A percentile compares a stretch with the other conserved stretches of the same genome.
phyloP scores from a whole-genome alignment of 2,113 vertebrate species.

The Elaphurus davidianus region DNA sequence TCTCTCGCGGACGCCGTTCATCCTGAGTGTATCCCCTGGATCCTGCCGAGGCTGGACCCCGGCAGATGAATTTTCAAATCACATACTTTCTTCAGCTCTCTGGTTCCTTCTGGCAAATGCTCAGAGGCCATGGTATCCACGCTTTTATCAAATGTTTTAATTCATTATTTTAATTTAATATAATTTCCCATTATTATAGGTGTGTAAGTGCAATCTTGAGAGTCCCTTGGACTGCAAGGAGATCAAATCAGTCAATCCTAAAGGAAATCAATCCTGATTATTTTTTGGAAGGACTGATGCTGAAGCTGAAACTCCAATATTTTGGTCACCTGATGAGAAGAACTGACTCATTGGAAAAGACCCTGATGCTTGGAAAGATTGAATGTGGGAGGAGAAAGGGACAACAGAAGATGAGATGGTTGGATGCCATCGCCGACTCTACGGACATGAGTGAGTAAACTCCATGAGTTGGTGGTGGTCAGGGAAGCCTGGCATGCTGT shows the following conservation, averaged over 20 bases:
- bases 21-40: too few relatives aligned
- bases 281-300: neutral
- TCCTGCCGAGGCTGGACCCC: too few relatives aligned
- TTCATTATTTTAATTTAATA: constrained; percentile 25
- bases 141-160: neutral
- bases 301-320: neutral
- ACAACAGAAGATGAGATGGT: neutral
- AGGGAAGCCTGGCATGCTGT: neutral
- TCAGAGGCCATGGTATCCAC: neutral
- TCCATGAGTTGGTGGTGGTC: neutral
- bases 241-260: neutral
- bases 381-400: neutral
- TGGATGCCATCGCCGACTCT: neutral
- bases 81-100: neutral
- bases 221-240: neutral
- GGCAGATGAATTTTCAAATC: neutral
- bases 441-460: neutral
- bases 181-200: neutral
- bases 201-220: neutral
- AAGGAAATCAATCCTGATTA: neutral
- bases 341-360: neutral
- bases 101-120: neutral
- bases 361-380: neutral
- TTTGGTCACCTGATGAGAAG: neutral
- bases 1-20: too few relatives aligned